Base-by-base conservation (phyloP, 2,113 vertebrate species). In the Panurus biarmicus region DNA sequence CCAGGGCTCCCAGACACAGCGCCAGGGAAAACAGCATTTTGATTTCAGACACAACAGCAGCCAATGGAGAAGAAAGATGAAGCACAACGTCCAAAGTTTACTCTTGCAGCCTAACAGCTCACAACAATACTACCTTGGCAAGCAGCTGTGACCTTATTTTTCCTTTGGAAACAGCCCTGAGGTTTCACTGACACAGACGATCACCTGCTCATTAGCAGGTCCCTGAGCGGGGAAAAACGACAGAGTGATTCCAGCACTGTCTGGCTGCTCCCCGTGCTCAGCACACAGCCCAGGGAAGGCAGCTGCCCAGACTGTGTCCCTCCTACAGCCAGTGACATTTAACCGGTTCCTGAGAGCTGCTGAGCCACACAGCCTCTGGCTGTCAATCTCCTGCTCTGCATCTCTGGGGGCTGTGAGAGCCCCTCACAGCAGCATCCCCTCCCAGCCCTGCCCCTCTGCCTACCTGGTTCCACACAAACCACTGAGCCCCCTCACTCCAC, bases 401-500 rank as follows among this genome's bases (percentile, higher is more conserved):
- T n/a, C 84, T 42, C 80, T 2, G 47, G 45, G 47, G 66, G 17
- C 60, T 7, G 45, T 6, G 14, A 35, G 50, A 64, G 57, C 28
- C 74, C 38, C 38, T 35, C 9, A 9, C 8, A 17, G 65, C 75
- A 72, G 66, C 22, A 35, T 1, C 15, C 36, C 24, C 29, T 35
- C 24, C 10, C n/a, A 53, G 61, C 47, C 29, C n/a, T 29, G 53
- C 5, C 28, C 60, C 53, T 74, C 61, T 51, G 51, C 36, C 67
- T 0, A 0, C 15, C n/a, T 19, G 29, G 10, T 4, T 56, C 35
- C 62, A 33, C 48, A 36, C 25, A 58, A 31, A 15, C 0, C 44
- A 13, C 56, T 3, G 28, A 81, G 33, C 17, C 53, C 25, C 61
- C 33, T 22, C 0, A 0, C 57, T 45, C 23, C 0, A 6, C 29